Percentiles rank a stretch among this genome's conserved stretches.
phyloP scores from a whole-genome alignment of 2,888 invertebrate genomes.

The Nemurella pictetii region DNA sequence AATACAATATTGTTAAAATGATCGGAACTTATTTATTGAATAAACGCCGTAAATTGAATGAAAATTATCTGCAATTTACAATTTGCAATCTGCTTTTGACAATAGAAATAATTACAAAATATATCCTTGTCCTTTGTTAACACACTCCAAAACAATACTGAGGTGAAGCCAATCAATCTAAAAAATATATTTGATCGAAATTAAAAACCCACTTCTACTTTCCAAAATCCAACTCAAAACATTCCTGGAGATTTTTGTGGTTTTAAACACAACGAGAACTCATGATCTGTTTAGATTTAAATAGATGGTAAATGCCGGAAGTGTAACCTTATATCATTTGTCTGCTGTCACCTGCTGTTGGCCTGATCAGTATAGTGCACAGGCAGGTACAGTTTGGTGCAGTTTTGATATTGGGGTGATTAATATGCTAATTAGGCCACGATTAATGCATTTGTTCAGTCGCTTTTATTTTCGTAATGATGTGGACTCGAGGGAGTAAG shows the following conservation, averaged over 20 bases:
- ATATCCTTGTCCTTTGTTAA: background rate
- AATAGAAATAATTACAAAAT: too few relatives aligned
- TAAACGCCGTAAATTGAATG: background rate
- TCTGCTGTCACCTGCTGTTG: background rate
- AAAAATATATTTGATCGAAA: too few relatives aligned
- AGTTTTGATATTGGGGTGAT: background rate
- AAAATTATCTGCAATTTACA: background rate
- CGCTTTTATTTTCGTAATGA: background rate
- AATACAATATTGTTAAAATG: conserved; percentile 31
- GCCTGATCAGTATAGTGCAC: too few relatives aligned
- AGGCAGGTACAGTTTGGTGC: background rate
- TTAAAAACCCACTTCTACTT: background rate
- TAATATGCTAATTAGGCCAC: background rate
- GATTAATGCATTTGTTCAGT: background rate
- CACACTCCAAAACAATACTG: too few relatives aligned
- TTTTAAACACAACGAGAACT: background rate
- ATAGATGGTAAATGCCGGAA: background rate
- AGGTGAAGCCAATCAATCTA: background rate
- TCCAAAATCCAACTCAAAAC: background rate
- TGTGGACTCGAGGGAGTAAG: background rate
- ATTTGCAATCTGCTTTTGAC: background rate
- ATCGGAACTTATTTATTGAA: conserved; percentile 11
- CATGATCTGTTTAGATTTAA: background rate
- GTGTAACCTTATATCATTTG: background rate
- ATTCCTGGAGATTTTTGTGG: background rate